Base-by-base conservation (phyloP, 2,888 invertebrate genomes). In the Oxyteleia sp. region DNA sequence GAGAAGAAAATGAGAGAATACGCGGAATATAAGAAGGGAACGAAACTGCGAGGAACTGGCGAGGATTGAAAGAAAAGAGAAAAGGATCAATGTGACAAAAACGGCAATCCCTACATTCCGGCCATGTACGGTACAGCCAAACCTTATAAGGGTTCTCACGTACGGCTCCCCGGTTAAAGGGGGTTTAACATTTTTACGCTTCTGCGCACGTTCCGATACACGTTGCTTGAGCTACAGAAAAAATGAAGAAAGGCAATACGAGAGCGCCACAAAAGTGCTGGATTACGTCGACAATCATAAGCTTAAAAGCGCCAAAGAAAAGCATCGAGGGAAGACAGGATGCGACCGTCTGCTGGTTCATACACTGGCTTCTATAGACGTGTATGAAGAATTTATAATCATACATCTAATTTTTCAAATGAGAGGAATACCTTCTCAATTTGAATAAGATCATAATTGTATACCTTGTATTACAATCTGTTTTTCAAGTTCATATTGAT, bases 71-170 rank as follows among this genome's bases (percentile, higher is more conserved):
- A 66, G 80, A 66, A 72, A 84, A 75, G 64, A 82, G 74, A 71
- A 79, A 84, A 84, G 85, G 84, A 90, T 88, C 90, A 88, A 91
- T 23, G 23, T 91, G 92, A 90, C 90, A 92, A 93, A 92, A 92
- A 93, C 91, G 90, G 90, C 89, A 91, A 91, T 91, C 92, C 91
- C 92, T 91, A 92, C 92, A 92, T 92, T 92, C 92, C 91, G 88
- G 88, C 92, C 92, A 91, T 92, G 89, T 92, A 92, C 84, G 92
- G 90, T 86, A 87, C 83, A 81, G 85, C 85, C 76, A 85, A 71
- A 78, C 92, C 93, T 89, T 93, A 92, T 92, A 92, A 89, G 92
- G 92, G 87, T 86, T 88, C 89, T 88, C 90, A 89, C 88, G 90
- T 89, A 88, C 87, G 87, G 86, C 87, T 87, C 83, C 81, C 61